A percentile compares a stretch with the other conserved stretches of the same genome.
These are phyloP conservation scores for Pituophis catenifer DNA, from an alignment of 2,113 vertebrate species.

Conservation along the genomic window DNA sequence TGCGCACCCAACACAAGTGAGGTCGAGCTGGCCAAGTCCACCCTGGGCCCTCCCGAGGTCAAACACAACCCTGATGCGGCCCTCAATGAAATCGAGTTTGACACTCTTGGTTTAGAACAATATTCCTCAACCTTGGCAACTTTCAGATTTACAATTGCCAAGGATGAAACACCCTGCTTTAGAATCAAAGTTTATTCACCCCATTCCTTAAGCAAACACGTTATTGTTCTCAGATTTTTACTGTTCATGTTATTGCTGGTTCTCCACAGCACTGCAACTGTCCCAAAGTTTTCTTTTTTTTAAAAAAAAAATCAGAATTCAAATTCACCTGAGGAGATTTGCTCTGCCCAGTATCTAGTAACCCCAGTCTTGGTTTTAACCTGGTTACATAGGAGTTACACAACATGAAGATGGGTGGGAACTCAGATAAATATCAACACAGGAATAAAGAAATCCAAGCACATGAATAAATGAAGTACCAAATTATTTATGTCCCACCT, in stretches of 20 bases:
- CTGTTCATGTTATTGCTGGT: neutral
- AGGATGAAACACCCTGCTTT: neutral
- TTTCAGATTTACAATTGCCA: neutral
- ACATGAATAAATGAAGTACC: neutral
- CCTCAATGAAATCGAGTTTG: too few relatives aligned
- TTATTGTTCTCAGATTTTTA: neutral
- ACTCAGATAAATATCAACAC: neutral
- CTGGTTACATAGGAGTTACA: neutral
- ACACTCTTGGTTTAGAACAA: too few relatives aligned
- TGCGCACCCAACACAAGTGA: too few relatives aligned
- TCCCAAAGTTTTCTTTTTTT: neutral
- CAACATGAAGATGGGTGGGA: neutral
- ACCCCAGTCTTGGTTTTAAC: neutral
- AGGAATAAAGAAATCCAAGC: neutral
- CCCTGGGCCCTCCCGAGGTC: too few relatives aligned
- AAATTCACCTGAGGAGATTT: neutral
- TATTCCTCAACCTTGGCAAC: neutral
- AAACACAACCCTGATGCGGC: too few relatives aligned
- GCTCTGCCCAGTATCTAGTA: neutral
- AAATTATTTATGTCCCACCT: too few relatives aligned
- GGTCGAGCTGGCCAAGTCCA: too few relatives aligned
- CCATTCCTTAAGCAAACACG: neutral
- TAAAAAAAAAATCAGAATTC: neutral
- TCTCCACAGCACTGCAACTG: neutral
- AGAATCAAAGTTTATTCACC: neutral